Conservation (phyloP, 2,888 invertebrate genomes). For the Cyclophora albipunctata region DNA sequence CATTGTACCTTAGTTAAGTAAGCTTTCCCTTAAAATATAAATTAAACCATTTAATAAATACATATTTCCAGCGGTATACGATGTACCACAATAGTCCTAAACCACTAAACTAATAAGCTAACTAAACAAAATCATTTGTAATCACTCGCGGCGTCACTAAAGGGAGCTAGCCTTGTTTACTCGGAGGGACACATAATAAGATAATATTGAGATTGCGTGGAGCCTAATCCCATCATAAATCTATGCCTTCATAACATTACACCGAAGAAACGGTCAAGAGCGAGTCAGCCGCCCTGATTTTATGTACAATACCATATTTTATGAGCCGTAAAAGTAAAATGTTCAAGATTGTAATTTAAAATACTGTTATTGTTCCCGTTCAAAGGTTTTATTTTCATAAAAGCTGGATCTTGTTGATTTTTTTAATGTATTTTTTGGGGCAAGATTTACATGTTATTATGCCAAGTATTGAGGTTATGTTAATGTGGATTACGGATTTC, state of each 20-base stretch:
- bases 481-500: background rate
- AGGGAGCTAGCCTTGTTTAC: no score
- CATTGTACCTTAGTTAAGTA: no score
- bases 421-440: background rate
- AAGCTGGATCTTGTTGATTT: background rate
- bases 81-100: no score
- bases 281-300: slow-evolving; percentile 7
- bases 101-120: no score
- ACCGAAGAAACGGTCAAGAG: slow-evolving; percentile 10
- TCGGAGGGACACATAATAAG: background rate
- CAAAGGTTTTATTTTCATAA: background rate
- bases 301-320: slow-evolving; percentile 8
- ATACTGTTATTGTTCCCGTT: background rate
- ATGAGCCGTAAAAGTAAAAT: slow-evolving; percentile 10
- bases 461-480: slow-evolving; percentile 1
- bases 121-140: no score
- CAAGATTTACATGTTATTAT: slow-evolving; percentile 2
- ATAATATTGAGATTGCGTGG: background rate
- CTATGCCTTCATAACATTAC: slow-evolving; percentile 9
- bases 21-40: no score
- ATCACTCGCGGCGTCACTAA: no score
- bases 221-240: slow-evolving; percentile 9
- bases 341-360: slow-evolving; percentile 4
- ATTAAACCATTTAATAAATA: no score
- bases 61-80: no score